These are phyloP conservation scores for Heliconius nattereri DNA, from an alignment of 1,140 invertebrate species.

Conservation along the genomic window DNA sequence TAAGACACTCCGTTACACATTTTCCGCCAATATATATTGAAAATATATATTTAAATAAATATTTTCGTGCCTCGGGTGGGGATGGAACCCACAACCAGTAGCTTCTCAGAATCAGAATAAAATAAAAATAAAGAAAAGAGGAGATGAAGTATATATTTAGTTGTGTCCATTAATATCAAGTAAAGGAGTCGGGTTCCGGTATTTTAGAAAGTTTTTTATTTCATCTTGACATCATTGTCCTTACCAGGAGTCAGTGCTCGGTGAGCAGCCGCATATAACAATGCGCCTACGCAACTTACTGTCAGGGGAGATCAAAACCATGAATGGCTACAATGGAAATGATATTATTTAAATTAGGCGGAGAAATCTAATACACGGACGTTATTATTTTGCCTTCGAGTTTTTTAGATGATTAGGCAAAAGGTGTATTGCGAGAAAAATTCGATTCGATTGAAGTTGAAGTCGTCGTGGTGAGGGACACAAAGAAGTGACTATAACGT, in stretches of 20 bases:
- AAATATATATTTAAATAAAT: no score
- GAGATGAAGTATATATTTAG: not conserved
- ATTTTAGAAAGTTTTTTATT: constrained; percentile 35
- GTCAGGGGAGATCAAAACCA: constrained; percentile 16
- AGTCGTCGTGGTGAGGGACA: no score
- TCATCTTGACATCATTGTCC: constrained; percentile 34
- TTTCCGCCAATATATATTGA: no score
- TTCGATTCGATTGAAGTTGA: no score
- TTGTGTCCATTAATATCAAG: not conserved
- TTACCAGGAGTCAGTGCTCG: constrained; percentile 25
- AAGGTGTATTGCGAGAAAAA: no score
- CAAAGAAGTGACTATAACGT: no score
- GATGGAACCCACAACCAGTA: no score
- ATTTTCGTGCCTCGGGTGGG: no score
- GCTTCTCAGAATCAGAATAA: no score
- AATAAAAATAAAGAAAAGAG: not conserved
- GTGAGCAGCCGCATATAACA: constrained; percentile 24
- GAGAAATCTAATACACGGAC: not conserved
- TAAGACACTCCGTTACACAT: no score
- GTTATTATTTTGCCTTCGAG: not conserved
- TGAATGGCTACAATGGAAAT: constrained; percentile 17
- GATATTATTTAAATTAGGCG: constrained; percentile 14
- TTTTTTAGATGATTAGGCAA: no score
- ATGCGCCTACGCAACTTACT: constrained; percentile 26
- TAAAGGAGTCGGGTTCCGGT: constrained; percentile 17